Percentiles rank a stretch among this genome's conserved stretches.
Evolutionary conservation across 2,113 vertebrate species (phyloP).

Genomic region (Nipponia nippon): DNA sequence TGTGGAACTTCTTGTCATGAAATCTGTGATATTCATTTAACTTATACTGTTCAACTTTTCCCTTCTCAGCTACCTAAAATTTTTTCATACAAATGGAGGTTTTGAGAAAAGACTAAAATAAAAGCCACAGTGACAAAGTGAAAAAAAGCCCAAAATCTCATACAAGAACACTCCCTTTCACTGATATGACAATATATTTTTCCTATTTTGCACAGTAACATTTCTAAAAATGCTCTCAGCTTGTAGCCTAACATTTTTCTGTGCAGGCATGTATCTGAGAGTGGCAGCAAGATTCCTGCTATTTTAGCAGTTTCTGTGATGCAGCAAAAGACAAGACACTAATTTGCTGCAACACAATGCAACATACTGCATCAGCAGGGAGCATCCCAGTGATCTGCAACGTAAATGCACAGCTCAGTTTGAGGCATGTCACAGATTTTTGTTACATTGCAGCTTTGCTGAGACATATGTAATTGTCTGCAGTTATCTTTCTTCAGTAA

Average conservation of each 20-base stretch:
- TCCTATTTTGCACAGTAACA: background rate
- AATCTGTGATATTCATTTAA: background rate
- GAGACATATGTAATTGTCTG: background rate
- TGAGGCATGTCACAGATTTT: background rate
- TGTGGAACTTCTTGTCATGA: background rate
- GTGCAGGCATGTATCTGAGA: background rate
- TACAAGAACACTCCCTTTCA: background rate
- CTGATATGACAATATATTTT: background rate
- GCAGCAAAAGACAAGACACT: background rate
- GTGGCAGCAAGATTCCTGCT: background rate
- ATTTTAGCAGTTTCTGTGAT: background rate
- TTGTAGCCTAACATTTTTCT: background rate
- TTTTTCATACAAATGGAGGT: background rate
- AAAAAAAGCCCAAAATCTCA: background rate
- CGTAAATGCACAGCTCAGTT: background rate
- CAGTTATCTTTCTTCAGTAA: background rate
- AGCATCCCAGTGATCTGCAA: background rate
- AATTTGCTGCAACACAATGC: background rate
- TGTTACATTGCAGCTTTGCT: background rate
- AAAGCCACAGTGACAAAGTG: background rate
- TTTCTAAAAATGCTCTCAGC: background rate
- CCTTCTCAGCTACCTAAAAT: background rate
- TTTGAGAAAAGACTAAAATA: background rate
- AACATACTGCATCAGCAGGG: background rate
- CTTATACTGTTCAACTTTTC: background rate